Evolutionary conservation across 2,113 vertebrate genomes (phyloP).

Genomic region (Spilogale gracilis): DNA sequence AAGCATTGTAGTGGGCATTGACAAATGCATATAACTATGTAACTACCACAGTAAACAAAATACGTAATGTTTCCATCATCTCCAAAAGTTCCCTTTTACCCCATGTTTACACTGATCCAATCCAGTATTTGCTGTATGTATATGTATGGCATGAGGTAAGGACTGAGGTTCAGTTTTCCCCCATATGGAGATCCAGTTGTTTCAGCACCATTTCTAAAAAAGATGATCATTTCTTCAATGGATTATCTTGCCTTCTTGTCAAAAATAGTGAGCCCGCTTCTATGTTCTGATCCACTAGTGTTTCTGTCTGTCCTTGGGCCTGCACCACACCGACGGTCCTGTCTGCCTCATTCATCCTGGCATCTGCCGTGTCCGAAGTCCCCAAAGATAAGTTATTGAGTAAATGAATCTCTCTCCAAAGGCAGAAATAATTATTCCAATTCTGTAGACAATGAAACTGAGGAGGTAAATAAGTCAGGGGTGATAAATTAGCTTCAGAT

Average conservation of each 20-base stretch:
- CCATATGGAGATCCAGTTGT: background rate
- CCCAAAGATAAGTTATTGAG: background rate
- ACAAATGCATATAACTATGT: background rate
- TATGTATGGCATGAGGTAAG: background rate
- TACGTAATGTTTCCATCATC: background rate
- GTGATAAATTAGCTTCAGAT: background rate
- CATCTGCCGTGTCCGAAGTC: background rate
- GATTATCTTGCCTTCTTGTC: background rate
- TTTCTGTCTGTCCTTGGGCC: background rate
- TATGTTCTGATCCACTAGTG: background rate
- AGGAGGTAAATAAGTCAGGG: background rate
- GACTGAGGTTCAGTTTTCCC: background rate
- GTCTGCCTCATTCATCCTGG: background rate
- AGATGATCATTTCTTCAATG: background rate
- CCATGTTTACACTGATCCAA: background rate
- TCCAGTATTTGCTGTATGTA: background rate
- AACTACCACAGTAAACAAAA: background rate
- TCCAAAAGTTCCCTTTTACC: background rate
- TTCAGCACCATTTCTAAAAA: background rate
- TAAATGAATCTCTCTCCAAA: conserved; percentile 2
- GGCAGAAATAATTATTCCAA: background rate
- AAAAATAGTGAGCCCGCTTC: background rate
- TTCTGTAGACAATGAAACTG: background rate
- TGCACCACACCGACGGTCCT: too few relatives aligned
- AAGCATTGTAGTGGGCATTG: background rate